Evolutionary conservation across 2,797 vertebrate genomes (phyloP).

Genomic region (Aplochiton taeniatus): DNA sequence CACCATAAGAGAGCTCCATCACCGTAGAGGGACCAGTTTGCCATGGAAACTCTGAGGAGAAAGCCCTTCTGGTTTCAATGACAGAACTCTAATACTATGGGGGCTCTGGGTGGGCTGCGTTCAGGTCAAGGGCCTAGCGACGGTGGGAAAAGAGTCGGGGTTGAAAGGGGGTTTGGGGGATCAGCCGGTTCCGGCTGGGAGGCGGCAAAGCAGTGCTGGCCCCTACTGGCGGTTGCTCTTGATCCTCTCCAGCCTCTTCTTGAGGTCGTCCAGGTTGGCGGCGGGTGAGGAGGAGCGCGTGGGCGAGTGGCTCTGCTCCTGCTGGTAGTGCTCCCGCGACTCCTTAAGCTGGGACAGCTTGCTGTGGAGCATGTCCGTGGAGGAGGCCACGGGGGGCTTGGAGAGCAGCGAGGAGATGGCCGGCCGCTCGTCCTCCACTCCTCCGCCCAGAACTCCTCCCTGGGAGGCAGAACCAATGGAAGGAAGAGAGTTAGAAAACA

Average conservation of each 20-base stretch:
- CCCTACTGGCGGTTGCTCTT: slow-evolving; percentile 96
- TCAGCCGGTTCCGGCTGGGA: fast-evolving
- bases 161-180: slow-evolving; percentile 4
- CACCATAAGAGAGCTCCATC: no score
- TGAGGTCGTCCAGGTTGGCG: slow-evolving; percentile 96
- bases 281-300: slow-evolving; percentile 81
- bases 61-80: background rate
- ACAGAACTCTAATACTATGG: no score
- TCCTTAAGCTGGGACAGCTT: slow-evolving; percentile 97
- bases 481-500: background rate
- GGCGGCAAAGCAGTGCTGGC: no score
- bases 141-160: slow-evolving; percentile 4
- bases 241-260: slow-evolving; percentile 98
- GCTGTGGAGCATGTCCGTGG: slow-evolving; percentile 97
- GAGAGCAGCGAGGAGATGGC: slow-evolving; percentile 85
- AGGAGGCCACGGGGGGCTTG: slow-evolving; percentile 92
- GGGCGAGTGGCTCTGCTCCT: slow-evolving; percentile 83
- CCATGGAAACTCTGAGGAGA: slow-evolving; percentile 12
- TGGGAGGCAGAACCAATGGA: slow-evolving; percentile 5
- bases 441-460: slow-evolving; percentile 46
- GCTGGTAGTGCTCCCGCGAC: slow-evolving; percentile 89
- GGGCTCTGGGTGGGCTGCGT: slow-evolving; percentile 5
- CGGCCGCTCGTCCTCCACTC: slow-evolving; percentile 57
- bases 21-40: no score
- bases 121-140: background rate